These are phyloP conservation scores for Monomorium pharaonis DNA, from an alignment of 1,140 invertebrate species.

Conservation along the genomic window DNA sequence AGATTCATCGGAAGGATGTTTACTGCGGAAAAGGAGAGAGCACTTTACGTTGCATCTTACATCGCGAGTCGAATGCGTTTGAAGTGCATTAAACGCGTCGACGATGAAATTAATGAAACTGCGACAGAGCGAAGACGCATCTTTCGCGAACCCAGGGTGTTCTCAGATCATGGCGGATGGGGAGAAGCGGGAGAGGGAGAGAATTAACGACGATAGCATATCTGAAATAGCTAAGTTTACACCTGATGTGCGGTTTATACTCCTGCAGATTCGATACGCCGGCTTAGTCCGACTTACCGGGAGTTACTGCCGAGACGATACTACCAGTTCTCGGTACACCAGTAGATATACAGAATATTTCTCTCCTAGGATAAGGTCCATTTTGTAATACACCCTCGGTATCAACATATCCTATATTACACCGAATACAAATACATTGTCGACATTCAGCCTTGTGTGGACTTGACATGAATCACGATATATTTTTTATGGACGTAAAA, in stretches of 20 bases:
- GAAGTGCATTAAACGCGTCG: not conserved
- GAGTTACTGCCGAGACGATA: constrained; percentile 36
- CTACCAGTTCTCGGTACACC: constrained; percentile 32
- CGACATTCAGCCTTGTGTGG: not conserved
- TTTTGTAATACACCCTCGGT: not conserved
- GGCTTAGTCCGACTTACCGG: constrained; percentile 43
- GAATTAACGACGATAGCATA: constrained; percentile 36
- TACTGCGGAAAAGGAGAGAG: not conserved
- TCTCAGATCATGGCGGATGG: constrained; percentile 6
- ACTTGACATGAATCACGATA: constrained; percentile 15
- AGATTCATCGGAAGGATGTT: not conserved
- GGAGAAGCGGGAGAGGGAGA: not conserved
- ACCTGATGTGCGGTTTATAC: constrained; percentile 52
- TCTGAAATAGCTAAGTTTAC: constrained; percentile 49
- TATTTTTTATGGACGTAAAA: not conserved
- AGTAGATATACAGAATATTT: constrained; percentile 18
- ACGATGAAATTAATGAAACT: constrained; percentile 20
- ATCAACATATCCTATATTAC: not conserved
- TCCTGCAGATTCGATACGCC: constrained; percentile 45
- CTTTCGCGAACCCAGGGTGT: not conserved
- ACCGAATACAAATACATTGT: not conserved
- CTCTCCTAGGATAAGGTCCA: not conserved
- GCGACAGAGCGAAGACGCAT: not conserved
- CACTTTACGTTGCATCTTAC: not conserved
- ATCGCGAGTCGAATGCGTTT: not conserved